phyloP scores from a whole-genome alignment of 2,888 invertebrate genomes.

The Theretra japonica region DNA sequence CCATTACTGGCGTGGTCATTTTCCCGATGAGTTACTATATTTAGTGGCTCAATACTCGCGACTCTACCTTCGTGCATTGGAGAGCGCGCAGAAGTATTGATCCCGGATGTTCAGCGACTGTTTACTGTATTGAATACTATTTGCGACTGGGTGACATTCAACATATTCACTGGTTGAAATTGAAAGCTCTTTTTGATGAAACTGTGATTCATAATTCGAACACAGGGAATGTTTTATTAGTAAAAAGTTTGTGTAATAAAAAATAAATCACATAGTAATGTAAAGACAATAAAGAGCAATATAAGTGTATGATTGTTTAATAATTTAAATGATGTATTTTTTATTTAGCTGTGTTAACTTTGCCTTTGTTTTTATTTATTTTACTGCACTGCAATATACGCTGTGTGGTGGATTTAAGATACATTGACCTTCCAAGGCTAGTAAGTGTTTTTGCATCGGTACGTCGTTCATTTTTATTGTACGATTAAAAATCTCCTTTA shows the following conservation, averaged over 20 bases:
- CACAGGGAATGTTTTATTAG: no score
- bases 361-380: neutral
- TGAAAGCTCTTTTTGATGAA: neutral
- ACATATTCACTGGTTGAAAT: neutral
- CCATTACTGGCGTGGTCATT: slow-evolving; percentile 3
- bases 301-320: neutral
- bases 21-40: neutral
- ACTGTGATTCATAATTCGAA: no score
- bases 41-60: slow-evolving; percentile 5
- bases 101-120: neutral
- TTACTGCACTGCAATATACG: neutral
- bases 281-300: no score
- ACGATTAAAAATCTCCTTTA: no score
- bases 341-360: neutral
- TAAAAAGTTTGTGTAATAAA: no score
- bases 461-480: neutral
- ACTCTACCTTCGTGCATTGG: slow-evolving; percentile 1
- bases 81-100: slow-evolving; percentile 6
- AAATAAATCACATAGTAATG: no score
- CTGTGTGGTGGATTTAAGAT: neutral
- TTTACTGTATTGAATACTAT: neutral
- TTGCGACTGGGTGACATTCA: neutral
- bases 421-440: slow-evolving; percentile 12
- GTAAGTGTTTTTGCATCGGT: neutral
- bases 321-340: neutral